These are phyloP conservation scores for Drosophila guanche DNA, from an alignment of 1,140 invertebrate species.

Conservation along the genomic window DNA sequence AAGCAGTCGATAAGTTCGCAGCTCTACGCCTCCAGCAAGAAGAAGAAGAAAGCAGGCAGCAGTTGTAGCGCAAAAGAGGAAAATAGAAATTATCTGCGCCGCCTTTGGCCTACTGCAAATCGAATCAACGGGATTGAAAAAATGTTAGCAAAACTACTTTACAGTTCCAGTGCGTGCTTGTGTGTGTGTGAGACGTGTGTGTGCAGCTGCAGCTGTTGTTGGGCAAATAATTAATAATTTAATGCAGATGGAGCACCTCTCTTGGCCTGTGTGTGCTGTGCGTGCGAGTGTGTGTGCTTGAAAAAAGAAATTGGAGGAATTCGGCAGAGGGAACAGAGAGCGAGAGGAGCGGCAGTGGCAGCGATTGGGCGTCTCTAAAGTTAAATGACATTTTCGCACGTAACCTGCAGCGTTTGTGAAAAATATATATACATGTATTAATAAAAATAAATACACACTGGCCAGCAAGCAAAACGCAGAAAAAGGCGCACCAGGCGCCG, in stretches of 20 bases:
- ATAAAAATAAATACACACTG: constrained; percentile 67
- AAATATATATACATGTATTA: constrained; percentile 66
- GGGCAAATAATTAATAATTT: constrained; percentile 33
- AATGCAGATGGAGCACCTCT: constrained; percentile 38
- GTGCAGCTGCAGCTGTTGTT: too few relatives aligned
- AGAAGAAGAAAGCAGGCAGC: too few relatives aligned
- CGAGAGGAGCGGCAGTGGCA: constrained; percentile 12
- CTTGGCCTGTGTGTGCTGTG: constrained; percentile 24
- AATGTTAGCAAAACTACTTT: too few relatives aligned
- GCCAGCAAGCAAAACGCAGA: constrained; percentile 44
- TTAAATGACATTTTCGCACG: constrained; percentile 67
- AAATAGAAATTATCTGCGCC: too few relatives aligned
- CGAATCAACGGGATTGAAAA: too few relatives aligned
- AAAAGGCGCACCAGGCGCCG: constrained; percentile 37
- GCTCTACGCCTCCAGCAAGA: too few relatives aligned
- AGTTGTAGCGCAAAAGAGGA: too few relatives aligned
- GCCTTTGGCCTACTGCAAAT: too few relatives aligned
- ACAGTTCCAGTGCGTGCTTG: too few relatives aligned
- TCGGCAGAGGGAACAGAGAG: constrained; percentile 20
- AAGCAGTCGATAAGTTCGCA: too few relatives aligned
- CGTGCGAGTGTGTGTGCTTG: constrained; percentile 24
- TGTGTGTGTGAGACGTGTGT: too few relatives aligned
- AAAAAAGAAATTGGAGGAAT: constrained; percentile 45
- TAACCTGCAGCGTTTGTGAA: constrained; percentile 34
- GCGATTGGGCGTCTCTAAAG: constrained; percentile 50